phyloP scores from a whole-genome alignment of 2,888 invertebrate species.

The Caenorhabditis sinica region DNA sequence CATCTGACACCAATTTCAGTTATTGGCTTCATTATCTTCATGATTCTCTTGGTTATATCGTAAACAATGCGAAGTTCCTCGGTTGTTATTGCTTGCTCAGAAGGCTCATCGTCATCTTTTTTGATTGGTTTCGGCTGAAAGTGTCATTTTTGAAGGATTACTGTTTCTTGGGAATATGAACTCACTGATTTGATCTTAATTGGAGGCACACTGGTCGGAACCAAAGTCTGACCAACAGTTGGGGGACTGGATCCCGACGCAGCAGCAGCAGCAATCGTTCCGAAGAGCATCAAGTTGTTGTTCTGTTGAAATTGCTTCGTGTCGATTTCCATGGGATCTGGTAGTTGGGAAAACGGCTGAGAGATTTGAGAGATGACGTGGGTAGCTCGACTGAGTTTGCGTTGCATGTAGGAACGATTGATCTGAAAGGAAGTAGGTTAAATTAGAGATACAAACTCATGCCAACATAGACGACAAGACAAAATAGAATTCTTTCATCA shows the following conservation, averaged over 20 bases:
- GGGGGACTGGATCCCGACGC: slow-evolving; percentile 27
- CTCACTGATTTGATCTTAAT: slow-evolving; percentile 32
- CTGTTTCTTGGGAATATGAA: too few relatives aligned
- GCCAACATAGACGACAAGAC: too few relatives aligned
- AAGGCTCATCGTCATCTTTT: slow-evolving; percentile 18
- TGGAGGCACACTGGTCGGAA: background rate
- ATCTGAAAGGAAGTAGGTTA: slow-evolving; percentile 33
- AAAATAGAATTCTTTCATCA: too few relatives aligned
- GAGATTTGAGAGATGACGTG: background rate
- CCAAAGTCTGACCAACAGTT: slow-evolving; percentile 25
- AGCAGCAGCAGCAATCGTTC: slow-evolving; percentile 21
- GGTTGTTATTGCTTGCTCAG: background rate
- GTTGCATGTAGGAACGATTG: slow-evolving; percentile 51
- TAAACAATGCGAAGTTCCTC: slow-evolving; percentile 28
- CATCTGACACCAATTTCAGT: slow-evolving; percentile 35
- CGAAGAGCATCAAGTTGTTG: slow-evolving; percentile 25
- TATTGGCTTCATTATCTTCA: slow-evolving; percentile 37
- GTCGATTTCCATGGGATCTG: slow-evolving; percentile 35
- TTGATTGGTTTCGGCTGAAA: slow-evolving; percentile 17
- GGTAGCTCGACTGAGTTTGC: slow-evolving; percentile 37
- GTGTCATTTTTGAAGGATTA: too few relatives aligned
- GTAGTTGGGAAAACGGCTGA: background rate
- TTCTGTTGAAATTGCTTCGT: slow-evolving; percentile 32
- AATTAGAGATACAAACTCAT: background rate
- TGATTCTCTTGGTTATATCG: slow-evolving; percentile 37